These are phyloP conservation scores for Artemia sinica DNA, from an alignment of 2,888 invertebrate genomes.

Conservation along the genomic window DNA sequence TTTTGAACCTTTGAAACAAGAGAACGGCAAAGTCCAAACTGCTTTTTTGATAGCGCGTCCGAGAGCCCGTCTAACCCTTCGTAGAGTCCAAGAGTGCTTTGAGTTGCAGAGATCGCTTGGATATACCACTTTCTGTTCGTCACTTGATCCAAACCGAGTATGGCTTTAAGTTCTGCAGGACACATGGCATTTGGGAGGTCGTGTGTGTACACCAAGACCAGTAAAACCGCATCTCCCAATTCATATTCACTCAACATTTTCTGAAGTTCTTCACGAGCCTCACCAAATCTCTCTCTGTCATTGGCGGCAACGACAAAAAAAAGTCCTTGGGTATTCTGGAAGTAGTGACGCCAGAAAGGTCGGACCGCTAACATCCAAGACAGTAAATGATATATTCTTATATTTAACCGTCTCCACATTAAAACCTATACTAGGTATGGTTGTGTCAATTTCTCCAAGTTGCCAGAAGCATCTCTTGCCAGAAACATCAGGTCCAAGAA, in stretches of 20 bases:
- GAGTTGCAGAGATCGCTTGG: too few species aligned
- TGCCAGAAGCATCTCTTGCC: too few species aligned
- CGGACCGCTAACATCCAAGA: conserved; percentile 97
- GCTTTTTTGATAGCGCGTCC: too few species aligned
- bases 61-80: too few species aligned
- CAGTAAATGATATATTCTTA: conserved; percentile 96
- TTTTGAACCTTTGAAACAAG: too few species aligned
- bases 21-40: too few species aligned
- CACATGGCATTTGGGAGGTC: conserved; percentile 87
- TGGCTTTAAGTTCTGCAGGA: conserved; percentile 81
- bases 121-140: too few species aligned
- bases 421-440: too few species aligned
- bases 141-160: conserved; percentile 46
- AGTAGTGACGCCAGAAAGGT: conserved; percentile 95
- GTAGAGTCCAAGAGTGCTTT: too few species aligned
- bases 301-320: conserved; percentile 97
- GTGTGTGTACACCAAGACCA: conserved; percentile 95
- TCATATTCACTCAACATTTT: conserved; percentile 91
- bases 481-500: too few species aligned
- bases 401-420: conserved; percentile 99
- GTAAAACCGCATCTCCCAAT: conserved; percentile 70
- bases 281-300: conserved; percentile 80
- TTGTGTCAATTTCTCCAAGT: too few species aligned
- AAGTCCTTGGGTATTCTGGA: conserved; percentile 89
- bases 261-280: conserved; percentile 76